phyloP scores from a whole-genome alignment of 2,888 invertebrate genomes.

The Apodemia duryi region DNA sequence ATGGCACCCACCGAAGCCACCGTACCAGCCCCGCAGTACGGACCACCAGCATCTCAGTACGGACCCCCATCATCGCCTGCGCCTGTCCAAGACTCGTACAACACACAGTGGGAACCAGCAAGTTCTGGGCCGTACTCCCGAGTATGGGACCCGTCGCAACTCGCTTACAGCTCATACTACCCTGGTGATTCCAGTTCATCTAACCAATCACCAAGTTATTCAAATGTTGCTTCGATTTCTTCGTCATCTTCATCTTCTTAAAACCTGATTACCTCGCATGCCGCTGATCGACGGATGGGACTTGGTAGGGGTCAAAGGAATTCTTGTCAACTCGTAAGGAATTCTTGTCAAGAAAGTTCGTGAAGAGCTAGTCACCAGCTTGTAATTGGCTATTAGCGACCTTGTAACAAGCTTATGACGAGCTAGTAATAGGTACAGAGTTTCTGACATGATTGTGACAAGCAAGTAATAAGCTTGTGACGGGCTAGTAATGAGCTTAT shows the following conservation, averaged over 20 bases:
- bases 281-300: not conserved
- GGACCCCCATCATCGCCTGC: conserved; percentile 72
- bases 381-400: no score
- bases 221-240: conserved; percentile 71
- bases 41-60: conserved; percentile 82
- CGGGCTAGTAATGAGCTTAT: no score
- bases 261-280: conserved; percentile 48
- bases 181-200: conserved; percentile 81
- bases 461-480: no score
- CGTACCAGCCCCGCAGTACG: conserved; percentile 81
- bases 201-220: conserved; percentile 74
- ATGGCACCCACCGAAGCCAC: conserved; percentile 79
- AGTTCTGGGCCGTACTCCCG: conserved; percentile 88
- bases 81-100: conserved; percentile 84
- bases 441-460: not conserved
- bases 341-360: no score
- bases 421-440: no score
- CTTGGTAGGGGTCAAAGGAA: not conserved
- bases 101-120: conserved; percentile 84
- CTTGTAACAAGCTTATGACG: not conserved
- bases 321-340: no score
- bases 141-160: conserved; percentile 85
- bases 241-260: conserved; percentile 52
- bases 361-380: no score
- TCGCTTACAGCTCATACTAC: conserved; percentile 86